A percentile compares a stretch with the other conserved stretches of the same genome.
Conservation (phyloP, 1,140 invertebrate genomes). For the Heliothis subflexa region DNA sequence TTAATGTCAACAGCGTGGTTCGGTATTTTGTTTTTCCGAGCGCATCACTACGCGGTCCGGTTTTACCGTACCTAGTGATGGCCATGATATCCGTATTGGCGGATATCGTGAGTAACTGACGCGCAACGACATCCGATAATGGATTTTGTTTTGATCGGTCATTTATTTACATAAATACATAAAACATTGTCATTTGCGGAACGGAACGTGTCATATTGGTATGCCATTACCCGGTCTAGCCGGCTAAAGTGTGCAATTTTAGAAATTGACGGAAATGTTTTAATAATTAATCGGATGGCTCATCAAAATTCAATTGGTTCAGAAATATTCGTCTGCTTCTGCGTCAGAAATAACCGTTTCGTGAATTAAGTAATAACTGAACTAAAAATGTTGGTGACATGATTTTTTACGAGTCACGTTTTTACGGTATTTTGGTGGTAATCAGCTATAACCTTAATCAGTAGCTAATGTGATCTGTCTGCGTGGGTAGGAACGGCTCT, state of each 20-base stretch:
- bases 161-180: constrained; percentile 58
- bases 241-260: constrained; percentile 29
- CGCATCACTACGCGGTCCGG: background rate
- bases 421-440: background rate
- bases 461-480: background rate
- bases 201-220: constrained; percentile 4
- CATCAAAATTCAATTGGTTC: background rate
- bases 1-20: constrained; percentile 54
- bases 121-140: constrained; percentile 49
- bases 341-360: background rate
- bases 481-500: background rate
- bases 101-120: constrained; percentile 41
- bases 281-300: constrained; percentile 1
- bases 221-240: constrained; percentile 9
- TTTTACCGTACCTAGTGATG: background rate
- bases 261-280: constrained; percentile 17
- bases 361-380: background rate
- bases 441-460: background rate
- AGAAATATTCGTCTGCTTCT: constrained; percentile 1
- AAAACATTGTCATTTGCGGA: constrained; percentile 46
- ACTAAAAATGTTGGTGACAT: constrained; percentile 5
- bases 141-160: constrained; percentile 56
- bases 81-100: constrained; percentile 19
- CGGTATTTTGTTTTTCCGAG: constrained; percentile 38
- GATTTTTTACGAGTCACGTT: background rate